Evolutionary conservation across 2,888 invertebrate genomes (phyloP), one percentile per base, ranked within the genome.

Genomic region (Agrypnus murinus): DNA sequence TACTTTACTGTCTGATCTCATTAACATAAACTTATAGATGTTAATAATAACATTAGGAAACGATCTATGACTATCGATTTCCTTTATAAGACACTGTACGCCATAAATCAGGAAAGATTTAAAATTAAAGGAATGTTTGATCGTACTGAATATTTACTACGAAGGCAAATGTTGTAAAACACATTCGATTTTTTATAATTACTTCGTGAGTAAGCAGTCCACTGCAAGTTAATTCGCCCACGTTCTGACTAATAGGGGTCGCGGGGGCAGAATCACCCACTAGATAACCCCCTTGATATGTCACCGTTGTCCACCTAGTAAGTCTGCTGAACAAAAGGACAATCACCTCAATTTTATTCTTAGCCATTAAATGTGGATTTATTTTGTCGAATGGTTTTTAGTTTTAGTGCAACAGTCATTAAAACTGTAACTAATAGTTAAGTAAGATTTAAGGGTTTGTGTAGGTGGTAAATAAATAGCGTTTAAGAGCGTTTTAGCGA

Each of bases 21-120:
- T 59, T 59, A 43, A 15, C 43, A 43, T 59, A 59, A 58, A 38
- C 40, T 40, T n/a, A n/a, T n/a, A n/a, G n/a, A n/a, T n/a, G n/a
- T n/a, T n/a, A n/a, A n/a, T n/a, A n/a, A n/a, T n/a, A n/a, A n/a
- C n/a, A n/a, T n/a, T n/a, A n/a, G n/a, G n/a, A n/a, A n/a, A n/a
- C n/a, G n/a, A n/a, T n/a, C n/a, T n/a, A n/a, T n/a, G n/a, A n/a
- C n/a, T n/a, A n/a, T n/a, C n/a, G n/a, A n/a, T n/a, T n/a, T n/a
- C n/a, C n/a, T n/a, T n/a, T n/a, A n/a, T n/a, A n/a, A n/a, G n/a
- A n/a, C n/a, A n/a, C n/a, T n/a, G n/a, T n/a, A n/a, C n/a, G n/a
- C n/a, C n/a, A n/a, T n/a, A n/a, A n/a, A n/a, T n/a, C n/a, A n/a
- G n/a, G n/a, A n/a, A n/a, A n/a, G n/a, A n/a, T n/a, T n/a, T n/a